These are phyloP conservation scores for Falco rusticolus DNA, from an alignment of 2,797 vertebrate genomes.

Conservation along the genomic window DNA sequence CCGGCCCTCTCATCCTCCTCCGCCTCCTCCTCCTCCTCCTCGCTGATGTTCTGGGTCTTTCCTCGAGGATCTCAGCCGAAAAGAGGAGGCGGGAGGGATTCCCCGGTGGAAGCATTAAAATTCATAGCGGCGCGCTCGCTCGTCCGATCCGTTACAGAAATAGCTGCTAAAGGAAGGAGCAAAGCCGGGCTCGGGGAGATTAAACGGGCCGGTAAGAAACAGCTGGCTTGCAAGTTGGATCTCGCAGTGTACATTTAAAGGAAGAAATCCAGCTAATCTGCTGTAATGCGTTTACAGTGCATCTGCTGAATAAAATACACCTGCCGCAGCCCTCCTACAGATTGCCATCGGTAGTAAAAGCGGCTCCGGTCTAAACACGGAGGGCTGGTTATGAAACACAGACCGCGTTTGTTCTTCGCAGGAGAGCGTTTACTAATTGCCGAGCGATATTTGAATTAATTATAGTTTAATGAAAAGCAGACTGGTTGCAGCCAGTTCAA, in stretches of 20 bases:
- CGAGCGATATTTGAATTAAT: background rate
- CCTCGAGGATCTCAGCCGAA: constrained; percentile 41
- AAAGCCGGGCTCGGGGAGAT: constrained; percentile 18
- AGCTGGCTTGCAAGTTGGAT: constrained; percentile 24
- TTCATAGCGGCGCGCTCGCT: constrained; percentile 2
- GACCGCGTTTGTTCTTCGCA: background rate
- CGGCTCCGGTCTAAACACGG: background rate
- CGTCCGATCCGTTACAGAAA: constrained; percentile 17
- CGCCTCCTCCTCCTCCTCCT: background rate
- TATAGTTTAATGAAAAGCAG: background rate
- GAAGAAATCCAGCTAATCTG: constrained; percentile 58
- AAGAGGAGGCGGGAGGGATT: constrained; percentile 61
- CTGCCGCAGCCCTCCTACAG: background rate
- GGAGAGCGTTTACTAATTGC: background rate
- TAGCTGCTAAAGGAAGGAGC: constrained; percentile 10
- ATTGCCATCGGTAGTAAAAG: background rate
- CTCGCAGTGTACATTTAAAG: constrained; percentile 39
- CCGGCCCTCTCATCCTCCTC: background rate
- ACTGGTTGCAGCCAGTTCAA: background rate
- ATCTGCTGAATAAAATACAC: constrained; percentile 17
- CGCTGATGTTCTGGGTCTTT: constrained; percentile 10
- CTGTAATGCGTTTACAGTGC: constrained; percentile 20
- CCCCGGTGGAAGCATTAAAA: constrained; percentile 28
- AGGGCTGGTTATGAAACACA: accelerated
- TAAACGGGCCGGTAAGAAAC: background rate